Conservation (phyloP, 2,113 vertebrate species). For the Ornithorhynchus anatinus region DNA sequence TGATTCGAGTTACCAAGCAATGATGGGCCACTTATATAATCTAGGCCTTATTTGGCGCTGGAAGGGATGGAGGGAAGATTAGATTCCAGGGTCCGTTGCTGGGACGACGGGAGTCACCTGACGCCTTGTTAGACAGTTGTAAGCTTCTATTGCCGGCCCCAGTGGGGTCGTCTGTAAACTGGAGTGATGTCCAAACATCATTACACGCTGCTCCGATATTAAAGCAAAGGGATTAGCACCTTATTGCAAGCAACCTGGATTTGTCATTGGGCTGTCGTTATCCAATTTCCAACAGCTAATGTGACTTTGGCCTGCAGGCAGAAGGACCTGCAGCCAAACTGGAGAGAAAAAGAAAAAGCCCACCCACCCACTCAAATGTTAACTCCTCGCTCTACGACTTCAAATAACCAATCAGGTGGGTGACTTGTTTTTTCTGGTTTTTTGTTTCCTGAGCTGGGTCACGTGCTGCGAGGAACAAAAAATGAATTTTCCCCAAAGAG, state of each 20-base stretch:
- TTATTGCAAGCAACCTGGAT: slow-evolving; percentile 99
- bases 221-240: slow-evolving; percentile 98
- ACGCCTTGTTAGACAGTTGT: slow-evolving; percentile 83
- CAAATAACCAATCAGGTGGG: slow-evolving; percentile 9
- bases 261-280: slow-evolving; percentile 99
- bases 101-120: slow-evolving; percentile 84
- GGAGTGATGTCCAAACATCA: slow-evolving; percentile 93
- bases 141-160: slow-evolving; percentile 84
- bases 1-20: slow-evolving; percentile 89
- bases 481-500: too few relatives aligned
- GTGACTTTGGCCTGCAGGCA: slow-evolving; percentile 83
- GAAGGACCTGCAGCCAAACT: slow-evolving; percentile 76
- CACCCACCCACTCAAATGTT: slow-evolving; percentile 43
- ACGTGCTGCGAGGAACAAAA: not conserved
- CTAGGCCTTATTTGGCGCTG: slow-evolving; percentile 91
- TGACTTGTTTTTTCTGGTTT: slow-evolving; percentile 33
- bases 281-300: slow-evolving; percentile 95
- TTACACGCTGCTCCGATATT: slow-evolving; percentile 94
- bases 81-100: slow-evolving; percentile 88
- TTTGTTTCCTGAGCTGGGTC: not conserved
- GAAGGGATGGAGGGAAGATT: slow-evolving; percentile 90
- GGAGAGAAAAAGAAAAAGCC: slow-evolving; percentile 36
- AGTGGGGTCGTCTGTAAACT: slow-evolving; percentile 90
- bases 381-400: slow-evolving; percentile 40
- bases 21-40: slow-evolving; percentile 82